Evolutionary conservation across 2,888 invertebrate genomes (phyloP), one percentile per base, ranked within the genome.

Genomic region (Mayetiola destructor): DNA sequence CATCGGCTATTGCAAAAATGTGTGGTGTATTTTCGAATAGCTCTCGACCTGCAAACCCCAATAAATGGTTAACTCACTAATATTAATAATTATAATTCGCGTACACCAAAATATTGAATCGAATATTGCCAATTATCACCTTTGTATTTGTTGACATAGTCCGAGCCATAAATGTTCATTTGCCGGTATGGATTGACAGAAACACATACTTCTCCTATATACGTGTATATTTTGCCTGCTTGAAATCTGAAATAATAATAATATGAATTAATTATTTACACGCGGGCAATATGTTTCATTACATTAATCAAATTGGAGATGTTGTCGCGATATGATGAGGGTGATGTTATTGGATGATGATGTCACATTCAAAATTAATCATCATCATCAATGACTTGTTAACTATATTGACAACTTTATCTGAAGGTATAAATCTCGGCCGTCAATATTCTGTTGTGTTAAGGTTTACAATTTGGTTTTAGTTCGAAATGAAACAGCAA

Each of bases 141-240:
- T 80, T 87, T 86, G 75, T 96, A 97, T 74, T 89, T 83, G 60
- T 87, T 84, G 70, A 99, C 84, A 67, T 85, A 81, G 61, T 86
- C 84, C 57, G 80, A 76, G 59, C 87, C 90, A 76, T 96, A 99
- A 68, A 97, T 91, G 70, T 91, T 90, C 73, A 95, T 80, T 52
- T 79, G 83, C 68, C 86, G 82, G 77, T 99, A 99, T 1, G 97
- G 97, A 75, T 99, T 99, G 64, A 99, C 88, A 0, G 96, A 95
- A 39, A 99, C 92, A 68, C 91, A 85, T 65, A 95, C 94, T 75
- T 99, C 97, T 40, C 97, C 97, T 65, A 99, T 99, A 75, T 97
- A 97, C 8, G 96, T 95, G 78, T 97, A 97, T 69, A 97, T 93
- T 71, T 84, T 85, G 64, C 90, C 88, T 71, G 84, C 82, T 73